These are phyloP conservation scores for Cataglyphis altisquamis DNA, from an alignment of 2,888 invertebrate species.

Conservation along the genomic window DNA sequence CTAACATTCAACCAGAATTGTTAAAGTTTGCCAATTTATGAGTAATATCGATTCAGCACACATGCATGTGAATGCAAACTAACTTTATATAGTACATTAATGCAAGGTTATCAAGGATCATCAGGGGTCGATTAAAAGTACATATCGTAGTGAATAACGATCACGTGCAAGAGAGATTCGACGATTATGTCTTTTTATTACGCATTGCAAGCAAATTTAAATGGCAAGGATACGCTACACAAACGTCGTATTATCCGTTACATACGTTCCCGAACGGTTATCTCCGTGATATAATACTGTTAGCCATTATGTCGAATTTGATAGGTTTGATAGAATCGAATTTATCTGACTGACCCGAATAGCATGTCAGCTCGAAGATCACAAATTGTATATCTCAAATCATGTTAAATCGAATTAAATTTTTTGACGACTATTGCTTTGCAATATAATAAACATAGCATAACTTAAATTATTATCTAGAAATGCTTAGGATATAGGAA, in stretches of 20 bases:
- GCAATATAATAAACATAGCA: neutral
- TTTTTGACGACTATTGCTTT: neutral
- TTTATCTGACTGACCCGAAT: neutral
- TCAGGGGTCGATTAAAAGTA: constrained; percentile 27
- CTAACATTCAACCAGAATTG: neutral
- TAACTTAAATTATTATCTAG: neutral
- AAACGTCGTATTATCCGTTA: constrained; percentile 21
- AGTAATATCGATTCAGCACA: constrained; percentile 4
- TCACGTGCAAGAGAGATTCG: neutral
- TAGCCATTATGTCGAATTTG: constrained; percentile 20
- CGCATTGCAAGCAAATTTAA: constrained; percentile 29
- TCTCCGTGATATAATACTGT: neutral
- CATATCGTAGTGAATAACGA: neutral
- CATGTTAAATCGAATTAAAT: constrained; percentile 2
- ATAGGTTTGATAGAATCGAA: constrained; percentile 15
- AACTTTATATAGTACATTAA: constrained; percentile 30
- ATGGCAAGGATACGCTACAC: constrained; percentile 14
- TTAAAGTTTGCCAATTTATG: constrained; percentile 2
- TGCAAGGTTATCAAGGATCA: constrained; percentile 27
- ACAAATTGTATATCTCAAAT: neutral
- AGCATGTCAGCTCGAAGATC: neutral
- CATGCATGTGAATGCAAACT: constrained; percentile 9
- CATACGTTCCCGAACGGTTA: neutral
- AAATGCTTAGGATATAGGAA: neutral
- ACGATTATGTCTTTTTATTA: neutral